Evolutionary conservation across 1,140 invertebrate genomes (phyloP).

Genomic region (Zaprionus taronus): DNA sequence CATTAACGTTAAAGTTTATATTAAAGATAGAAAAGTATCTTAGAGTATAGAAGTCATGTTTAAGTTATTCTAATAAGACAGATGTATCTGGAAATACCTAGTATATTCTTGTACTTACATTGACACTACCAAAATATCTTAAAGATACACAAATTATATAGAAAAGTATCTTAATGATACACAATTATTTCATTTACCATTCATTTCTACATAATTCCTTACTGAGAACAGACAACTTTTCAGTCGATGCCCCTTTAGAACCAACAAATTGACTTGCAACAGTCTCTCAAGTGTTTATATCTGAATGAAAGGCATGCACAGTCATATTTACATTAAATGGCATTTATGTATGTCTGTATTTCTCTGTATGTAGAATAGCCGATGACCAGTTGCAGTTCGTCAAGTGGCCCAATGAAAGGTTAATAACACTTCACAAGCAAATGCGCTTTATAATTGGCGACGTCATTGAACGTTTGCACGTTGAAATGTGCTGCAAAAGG

Average conservation of each 20-base stretch:
- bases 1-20: too few relatives aligned
- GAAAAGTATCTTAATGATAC: not conserved
- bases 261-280: conserved; percentile 2
- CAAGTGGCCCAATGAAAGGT: conserved; percentile 76
- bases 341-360: not conserved
- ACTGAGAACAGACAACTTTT: not conserved
- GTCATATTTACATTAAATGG: conserved; percentile 10
- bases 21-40: too few relatives aligned
- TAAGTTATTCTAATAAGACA: too few relatives aligned
- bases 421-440: conserved; percentile 75
- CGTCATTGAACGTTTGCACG: conserved; percentile 24
- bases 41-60: too few relatives aligned
- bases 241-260: not conserved
- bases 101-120: too few relatives aligned
- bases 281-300: conserved; percentile 38
- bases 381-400: conserved; percentile 36
- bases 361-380: conserved; percentile 2
- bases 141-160: too few relatives aligned
- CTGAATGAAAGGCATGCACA: conserved; percentile 15
- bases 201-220: too few relatives aligned
- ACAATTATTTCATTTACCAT: too few relatives aligned
- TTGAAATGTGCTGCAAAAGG: conserved; percentile 20
- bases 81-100: too few relatives aligned
- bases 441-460: conserved; percentile 48
- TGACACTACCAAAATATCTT: too few relatives aligned